Evolutionary conservation across 2,888 invertebrate species (phyloP).

Genomic region (Macrosoma leucophasiata): DNA sequence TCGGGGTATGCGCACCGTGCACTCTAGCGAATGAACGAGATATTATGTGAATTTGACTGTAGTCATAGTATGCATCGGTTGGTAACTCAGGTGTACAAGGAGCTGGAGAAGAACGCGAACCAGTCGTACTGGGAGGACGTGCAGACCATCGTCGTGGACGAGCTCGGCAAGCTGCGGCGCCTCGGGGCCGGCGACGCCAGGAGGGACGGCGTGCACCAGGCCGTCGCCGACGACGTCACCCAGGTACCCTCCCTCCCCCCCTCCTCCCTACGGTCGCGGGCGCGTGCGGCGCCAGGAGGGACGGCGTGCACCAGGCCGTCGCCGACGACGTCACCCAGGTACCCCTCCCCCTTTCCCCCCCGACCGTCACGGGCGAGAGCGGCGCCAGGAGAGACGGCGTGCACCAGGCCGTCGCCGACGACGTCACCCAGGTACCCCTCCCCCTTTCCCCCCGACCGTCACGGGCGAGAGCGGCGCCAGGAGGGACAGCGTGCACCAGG

Average conservation of each 20-base stretch:
- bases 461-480: conserved; percentile 95
- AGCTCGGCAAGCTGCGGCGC: conserved; percentile 89
- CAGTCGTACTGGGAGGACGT: conserved; percentile 97
- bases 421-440: conserved; percentile 77
- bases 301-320: background rate
- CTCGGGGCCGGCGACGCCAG: conserved; percentile 77
- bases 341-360: no score
- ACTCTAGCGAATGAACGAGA: background rate
- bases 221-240: conserved; percentile 93
- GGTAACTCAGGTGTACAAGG: conserved; percentile 87
- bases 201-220: conserved; percentile 90
- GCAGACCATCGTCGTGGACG: conserved; percentile 95
- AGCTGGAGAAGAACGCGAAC: conserved; percentile 92
- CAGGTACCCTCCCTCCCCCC: conserved; percentile 38
- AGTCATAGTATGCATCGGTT: background rate
- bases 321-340: no score
- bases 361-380: conserved; percentile 76
- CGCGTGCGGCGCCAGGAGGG: background rate
- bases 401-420: conserved; percentile 92
- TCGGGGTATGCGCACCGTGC: no score
- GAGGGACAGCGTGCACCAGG: conserved; percentile 93
- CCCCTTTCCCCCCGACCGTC: no score
- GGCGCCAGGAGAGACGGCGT: conserved; percentile 83
- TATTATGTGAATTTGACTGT: background rate
- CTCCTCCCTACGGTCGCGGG: background rate